Conservation (phyloP, 2,113 vertebrate species). For the Carassius auratus region DNA sequence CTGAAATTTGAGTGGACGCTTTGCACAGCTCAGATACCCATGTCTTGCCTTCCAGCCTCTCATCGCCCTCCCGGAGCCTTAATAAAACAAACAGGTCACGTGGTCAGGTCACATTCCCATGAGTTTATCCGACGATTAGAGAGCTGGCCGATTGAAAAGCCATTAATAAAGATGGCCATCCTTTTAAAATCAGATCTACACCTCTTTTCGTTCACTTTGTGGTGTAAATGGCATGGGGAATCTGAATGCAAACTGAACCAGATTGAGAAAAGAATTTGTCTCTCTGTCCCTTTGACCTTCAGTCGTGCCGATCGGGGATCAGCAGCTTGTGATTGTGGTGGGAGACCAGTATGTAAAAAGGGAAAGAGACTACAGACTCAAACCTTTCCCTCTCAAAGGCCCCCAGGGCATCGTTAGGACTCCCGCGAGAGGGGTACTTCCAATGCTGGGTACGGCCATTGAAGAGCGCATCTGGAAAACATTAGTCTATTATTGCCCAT, state of each 20-base stretch:
- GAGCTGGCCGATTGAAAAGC: constrained; percentile 13
- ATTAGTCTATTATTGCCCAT: constrained; percentile 70
- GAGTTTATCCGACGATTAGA: constrained; percentile 32
- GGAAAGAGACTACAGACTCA: constrained; percentile 65
- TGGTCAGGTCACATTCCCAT: constrained; percentile 38
- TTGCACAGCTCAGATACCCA: constrained; percentile 13
- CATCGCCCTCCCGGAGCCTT: constrained; percentile 19
- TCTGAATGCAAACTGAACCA: not conserved
- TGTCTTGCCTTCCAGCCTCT: constrained; percentile 3
- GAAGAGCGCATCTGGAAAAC: constrained; percentile 75
- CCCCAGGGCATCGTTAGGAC: constrained; percentile 74
- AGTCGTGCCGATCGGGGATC: constrained; percentile 36
- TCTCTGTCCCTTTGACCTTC: constrained; percentile 23
- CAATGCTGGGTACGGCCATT: constrained; percentile 63
- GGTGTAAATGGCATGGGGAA: constrained; percentile 13
- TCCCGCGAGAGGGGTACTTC: constrained; percentile 66
- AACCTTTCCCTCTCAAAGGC: constrained; percentile 53
- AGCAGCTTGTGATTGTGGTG: constrained; percentile 18
- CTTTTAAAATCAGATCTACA: not conserved
- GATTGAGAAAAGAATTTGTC: not conserved
- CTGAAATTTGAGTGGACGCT: constrained; percentile 35
- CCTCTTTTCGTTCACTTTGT: not conserved
- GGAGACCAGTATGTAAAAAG: constrained; percentile 67
- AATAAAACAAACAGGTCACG: constrained; percentile 51
- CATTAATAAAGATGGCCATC: constrained; percentile 12